Base-by-base conservation (phyloP, 2,113 vertebrate species). In the Stegostoma tigrinum region DNA sequence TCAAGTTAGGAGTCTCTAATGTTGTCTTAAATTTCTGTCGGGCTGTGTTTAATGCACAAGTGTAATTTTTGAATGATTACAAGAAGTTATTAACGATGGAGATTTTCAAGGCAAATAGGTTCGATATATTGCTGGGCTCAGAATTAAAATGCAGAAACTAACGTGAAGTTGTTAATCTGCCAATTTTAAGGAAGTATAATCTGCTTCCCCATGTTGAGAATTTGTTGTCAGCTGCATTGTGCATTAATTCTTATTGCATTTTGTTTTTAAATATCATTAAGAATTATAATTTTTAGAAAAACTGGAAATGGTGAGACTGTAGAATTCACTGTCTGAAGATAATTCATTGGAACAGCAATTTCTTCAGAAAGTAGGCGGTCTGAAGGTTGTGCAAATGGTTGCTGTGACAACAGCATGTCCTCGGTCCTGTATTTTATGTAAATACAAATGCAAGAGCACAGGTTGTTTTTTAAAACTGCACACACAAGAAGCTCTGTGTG, bases 401-500 rank as follows among this genome's bases (percentile, higher is more conserved):
- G 48, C 52, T 61, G 48, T 94, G 64, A 64, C 90, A 68, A 95
- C 67, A 95, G 19, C 48, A 42, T 72, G 70, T 72, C 52, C n/a
- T 72, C 42, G 66, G 94, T 23, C 42, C 68, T 64, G 85, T 67
- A 6, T 52, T 72, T 72, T 95, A 72, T 95, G 42, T 95, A 95
- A 48, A n/a, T n/a, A 68, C 66, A 94, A 55, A 5, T 68, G 27
- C 94, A 48, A 52, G 72, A 48, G 61, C 66, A 34, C 89, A 17
- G 15, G 6, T 38, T 12, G 14, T 52, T 68, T 93, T 75, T 83
- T 42, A 23, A 45, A 95, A 67, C 61, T 38, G 55, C 27, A 70
- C 27, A 66, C 94, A 72, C 42, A 95, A 95, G 68, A 95, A 70
- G 66, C 94, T 52, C 45, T 95, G 93, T 94, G 38, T 95, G 27